These are phyloP conservation scores for Spheniscus mendiculus DNA, from an alignment of 2,113 vertebrate genomes.

Conservation along the genomic window DNA sequence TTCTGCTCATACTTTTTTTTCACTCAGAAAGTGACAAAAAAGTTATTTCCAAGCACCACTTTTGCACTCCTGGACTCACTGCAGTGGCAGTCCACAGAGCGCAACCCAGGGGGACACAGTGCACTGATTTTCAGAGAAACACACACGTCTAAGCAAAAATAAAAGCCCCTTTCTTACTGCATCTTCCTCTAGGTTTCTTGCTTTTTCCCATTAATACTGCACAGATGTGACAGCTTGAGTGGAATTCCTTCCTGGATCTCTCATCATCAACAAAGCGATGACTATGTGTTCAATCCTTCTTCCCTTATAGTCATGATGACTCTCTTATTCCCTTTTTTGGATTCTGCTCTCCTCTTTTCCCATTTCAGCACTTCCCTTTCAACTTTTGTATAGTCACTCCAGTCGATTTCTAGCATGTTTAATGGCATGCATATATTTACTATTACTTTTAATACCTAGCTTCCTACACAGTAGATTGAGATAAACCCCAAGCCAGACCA, in stretches of 20 bases:
- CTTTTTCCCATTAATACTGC: not conserved
- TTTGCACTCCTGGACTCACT: not conserved
- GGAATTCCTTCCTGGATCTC: not conserved
- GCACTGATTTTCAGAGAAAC: not conserved
- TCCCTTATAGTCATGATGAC: not conserved
- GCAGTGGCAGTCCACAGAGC: not conserved
- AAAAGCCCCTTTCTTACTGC: not conserved
- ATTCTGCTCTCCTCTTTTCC: not conserved
- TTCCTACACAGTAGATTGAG: not conserved
- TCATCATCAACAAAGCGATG: not conserved
- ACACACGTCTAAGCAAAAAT: not conserved
- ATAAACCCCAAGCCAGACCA: not conserved
- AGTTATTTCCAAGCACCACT: not conserved
- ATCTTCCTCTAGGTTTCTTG: not conserved
- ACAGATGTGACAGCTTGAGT: conserved; percentile 10
- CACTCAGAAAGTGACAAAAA: not conserved
- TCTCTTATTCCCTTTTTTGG: not conserved
- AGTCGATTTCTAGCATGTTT: not conserved
- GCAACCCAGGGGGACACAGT: not conserved
- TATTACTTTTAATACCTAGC: not conserved
- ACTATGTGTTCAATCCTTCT: not conserved
- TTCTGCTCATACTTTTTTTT: not conserved
- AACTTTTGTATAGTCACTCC: not conserved
- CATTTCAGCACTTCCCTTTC: not conserved
- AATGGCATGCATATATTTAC: not conserved